Evolutionary conservation across 2,888 invertebrate species (phyloP).

Genomic region (Acrobeloides nanus): DNA sequence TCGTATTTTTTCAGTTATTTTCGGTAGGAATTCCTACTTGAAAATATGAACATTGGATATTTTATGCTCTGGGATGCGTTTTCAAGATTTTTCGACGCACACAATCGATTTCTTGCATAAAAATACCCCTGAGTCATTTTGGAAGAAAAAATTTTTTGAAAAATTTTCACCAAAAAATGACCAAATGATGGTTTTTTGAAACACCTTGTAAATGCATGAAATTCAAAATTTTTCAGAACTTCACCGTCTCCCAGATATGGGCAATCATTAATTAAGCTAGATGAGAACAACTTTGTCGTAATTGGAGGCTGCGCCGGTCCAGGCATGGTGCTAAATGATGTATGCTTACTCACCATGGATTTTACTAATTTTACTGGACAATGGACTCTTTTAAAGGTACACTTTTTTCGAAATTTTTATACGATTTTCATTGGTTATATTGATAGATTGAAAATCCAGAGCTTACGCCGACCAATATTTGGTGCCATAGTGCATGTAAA

Average conservation of each 20-base stretch:
- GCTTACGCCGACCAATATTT: constrained; percentile 76
- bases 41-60: too few relatives aligned
- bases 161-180: too few relatives aligned
- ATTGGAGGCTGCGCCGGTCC: constrained; percentile 59
- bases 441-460: constrained; percentile 62
- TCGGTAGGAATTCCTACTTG: too few relatives aligned
- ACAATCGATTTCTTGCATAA: too few relatives aligned
- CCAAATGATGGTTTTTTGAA: too few relatives aligned
- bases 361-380: constrained; percentile 59
- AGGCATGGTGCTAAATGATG: constrained; percentile 69
- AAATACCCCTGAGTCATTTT: too few relatives aligned
- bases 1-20: too few relatives aligned
- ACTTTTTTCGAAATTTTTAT: constrained; percentile 2
- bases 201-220: too few relatives aligned
- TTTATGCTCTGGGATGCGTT: too few relatives aligned
- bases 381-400: constrained; percentile 24
- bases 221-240: constrained; percentile 54
- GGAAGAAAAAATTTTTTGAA: too few relatives aligned
- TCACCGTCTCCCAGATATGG: constrained; percentile 79
- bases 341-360: constrained; percentile 79
- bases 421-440: neutral
- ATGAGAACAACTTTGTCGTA: constrained; percentile 59
- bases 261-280: constrained; percentile 68
- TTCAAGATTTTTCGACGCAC: too few relatives aligned
- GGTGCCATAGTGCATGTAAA: constrained; percentile 68